Base-by-base conservation (phyloP, 1,140 invertebrate species). In the Microplitis mediator region DNA sequence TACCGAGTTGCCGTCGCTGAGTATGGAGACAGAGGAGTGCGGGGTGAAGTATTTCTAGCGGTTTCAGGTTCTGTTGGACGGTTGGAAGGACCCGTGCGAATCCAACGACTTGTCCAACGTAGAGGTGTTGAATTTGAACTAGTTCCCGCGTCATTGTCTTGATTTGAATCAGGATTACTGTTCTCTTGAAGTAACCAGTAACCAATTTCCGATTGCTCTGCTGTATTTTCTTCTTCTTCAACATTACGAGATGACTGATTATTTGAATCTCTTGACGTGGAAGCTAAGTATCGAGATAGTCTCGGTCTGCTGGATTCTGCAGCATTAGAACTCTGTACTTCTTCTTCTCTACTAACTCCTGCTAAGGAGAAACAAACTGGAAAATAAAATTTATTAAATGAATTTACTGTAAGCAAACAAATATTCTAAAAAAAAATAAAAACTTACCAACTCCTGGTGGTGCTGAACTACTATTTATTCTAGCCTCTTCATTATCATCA, bases 171-270 rank as follows among this genome's bases (percentile, higher is more conserved):
- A 0, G 85, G 84, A 64, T 82, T 82, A 45, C 81, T 85, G 34
- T 86, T 85, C 64, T 86, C 85, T 31, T 86, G 83, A 0, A 85
- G 74, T 8, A 86, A 36, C 85, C 85, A 86, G 61, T 85, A 85
- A 11, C 85, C 85, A 62, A 80, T 84, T 36, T 85, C 85, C 4
- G 83, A 85, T 54, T 82, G 82, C 62, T 85, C 84, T 0, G 75
- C 73, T 8, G 56, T 62, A 52, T 65, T 77, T 45, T 78, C 77
- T n/a, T 79, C 78, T 2, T 78, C 75, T 16, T 51, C 61, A 56
- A 54, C 52, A 9, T 39, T 62, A 23, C 68, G 65, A 14, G 45
- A 23, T 23, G 23, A 23, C 23, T 11, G 58, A 8, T 52, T 68
- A 45, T 63, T 70, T 68, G 45, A 39, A 56, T 16, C 54, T 64